phyloP scores from a whole-genome alignment of 2,797 vertebrate genomes.

The Enteromius afrohamiltoni region DNA sequence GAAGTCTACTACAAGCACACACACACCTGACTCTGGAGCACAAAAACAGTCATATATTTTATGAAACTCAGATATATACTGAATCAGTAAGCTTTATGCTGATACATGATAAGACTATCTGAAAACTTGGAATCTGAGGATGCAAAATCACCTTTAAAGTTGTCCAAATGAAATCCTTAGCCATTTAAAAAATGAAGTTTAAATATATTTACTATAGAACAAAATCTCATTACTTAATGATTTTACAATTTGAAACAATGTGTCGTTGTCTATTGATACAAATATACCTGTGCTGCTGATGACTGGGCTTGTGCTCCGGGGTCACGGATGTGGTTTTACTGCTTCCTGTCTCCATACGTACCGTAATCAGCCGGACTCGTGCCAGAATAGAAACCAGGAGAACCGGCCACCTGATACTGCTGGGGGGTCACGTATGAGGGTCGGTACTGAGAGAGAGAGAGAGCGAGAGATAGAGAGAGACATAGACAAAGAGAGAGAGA shows the following conservation, averaged over 20 bases:
- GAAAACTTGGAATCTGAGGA: too few species aligned
- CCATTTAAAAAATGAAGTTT: too few species aligned
- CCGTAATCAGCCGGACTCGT: conserved; percentile 93
- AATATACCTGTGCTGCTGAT: neutral
- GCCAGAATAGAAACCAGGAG: conserved; percentile 90
- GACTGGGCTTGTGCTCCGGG: neutral
- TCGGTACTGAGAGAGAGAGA: conserved; percentile 74
- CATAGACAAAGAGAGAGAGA: neutral
- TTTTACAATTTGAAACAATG: neutral
- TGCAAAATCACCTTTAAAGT: too few species aligned
- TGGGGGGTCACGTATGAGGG: conserved; percentile 92
- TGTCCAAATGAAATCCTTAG: too few species aligned
- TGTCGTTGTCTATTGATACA: neutral
- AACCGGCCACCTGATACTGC: conserved; percentile 91
- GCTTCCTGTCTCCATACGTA: conserved; percentile 61
- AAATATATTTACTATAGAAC: too few species aligned
- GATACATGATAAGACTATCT: too few species aligned
- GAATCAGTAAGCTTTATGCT: too few species aligned
- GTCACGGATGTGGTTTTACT: neutral
- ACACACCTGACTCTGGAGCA: too few species aligned
- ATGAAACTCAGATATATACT: too few species aligned
- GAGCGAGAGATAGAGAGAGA: neutral
- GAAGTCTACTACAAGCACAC: too few species aligned
- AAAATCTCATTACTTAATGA: neutral
- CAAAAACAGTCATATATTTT: too few species aligned